Base-by-base conservation (phyloP, 1,140 invertebrate genomes). In the Drosophila elegans region DNA sequence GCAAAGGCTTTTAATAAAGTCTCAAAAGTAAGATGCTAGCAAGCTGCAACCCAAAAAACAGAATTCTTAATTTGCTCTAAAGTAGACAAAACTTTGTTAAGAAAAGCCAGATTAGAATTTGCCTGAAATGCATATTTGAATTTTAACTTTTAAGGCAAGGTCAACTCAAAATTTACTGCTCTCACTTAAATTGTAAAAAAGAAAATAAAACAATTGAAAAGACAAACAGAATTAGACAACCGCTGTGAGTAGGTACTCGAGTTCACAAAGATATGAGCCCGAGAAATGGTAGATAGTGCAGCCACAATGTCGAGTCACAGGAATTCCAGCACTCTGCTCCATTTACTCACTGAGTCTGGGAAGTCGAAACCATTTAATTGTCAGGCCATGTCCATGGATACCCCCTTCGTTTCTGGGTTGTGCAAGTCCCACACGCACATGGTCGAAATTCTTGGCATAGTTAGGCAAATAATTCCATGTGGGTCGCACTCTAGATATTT, bases 381-480 rank as follows among this genome's bases (percentile, higher is more conserved):
- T 76, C 68, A 60, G 68, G 45, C 25, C n/a, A n/a, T 11, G 6
- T 29, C 42, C 39, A 13, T 32, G 29, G 42, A 44, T 48, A n/a
- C 6, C 46, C 46, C 46, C 46, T 9, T 36, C 32, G 46, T 39
- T n/a, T 41, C 41, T 41, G 62, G 51, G 64, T 41, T 68, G 41
- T 55, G 38, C 36, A 39, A 64, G 72, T 66, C 72, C 73, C 48
- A 66, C 69, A 76, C 73, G 72, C 73, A 76, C 72, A 76, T 41
- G 73, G 54, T 21, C 66, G 10, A 45, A 67, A 76, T 76, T 76
- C 73, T 76, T 75, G 54, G 49, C 52, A 76, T 76, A 76, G 52
- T 67, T 76, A 32, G 21, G 61, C 73, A 75, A 76, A 76, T 76
- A 76, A 59, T 67, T 76, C 53, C 60, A 67, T 73, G 69, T 73